Percentiles rank a stretch among this genome's conserved stretches.
These are phyloP conservation scores for Elysia chlorotica DNA, from an alignment of 1,140 invertebrate species.

Conservation along the genomic window DNA sequence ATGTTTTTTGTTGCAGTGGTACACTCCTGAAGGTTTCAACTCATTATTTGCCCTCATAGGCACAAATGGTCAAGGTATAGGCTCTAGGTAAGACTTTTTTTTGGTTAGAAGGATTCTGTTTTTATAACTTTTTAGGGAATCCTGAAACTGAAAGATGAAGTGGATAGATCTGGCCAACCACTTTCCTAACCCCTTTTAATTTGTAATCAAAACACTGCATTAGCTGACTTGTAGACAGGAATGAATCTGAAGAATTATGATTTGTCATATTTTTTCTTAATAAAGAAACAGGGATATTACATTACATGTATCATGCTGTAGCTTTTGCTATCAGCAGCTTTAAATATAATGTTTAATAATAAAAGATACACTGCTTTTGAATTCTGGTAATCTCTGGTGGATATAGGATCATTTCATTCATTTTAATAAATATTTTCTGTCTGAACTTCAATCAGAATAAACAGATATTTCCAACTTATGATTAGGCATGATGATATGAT, in stretches of 20 bases:
- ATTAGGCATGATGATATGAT: not conserved
- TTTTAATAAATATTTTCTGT: not conserved
- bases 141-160: no score
- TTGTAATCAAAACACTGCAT: not conserved
- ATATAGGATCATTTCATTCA: no score
- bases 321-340: no score
- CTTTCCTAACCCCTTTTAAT: not conserved
- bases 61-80: slow-evolving; percentile 93
- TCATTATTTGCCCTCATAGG: slow-evolving; percentile 86
- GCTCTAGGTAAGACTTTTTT: slow-evolving; percentile 69
- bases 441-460: not conserved
- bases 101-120: not conserved
- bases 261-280: no score
- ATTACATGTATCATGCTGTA: no score
- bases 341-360: no score
- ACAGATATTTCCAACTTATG: no score
- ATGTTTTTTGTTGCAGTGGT: slow-evolving; percentile 69
- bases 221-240: not conserved
- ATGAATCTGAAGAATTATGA: not conserved
- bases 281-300: no score
- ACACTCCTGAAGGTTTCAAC: slow-evolving; percentile 85
- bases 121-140: not conserved
- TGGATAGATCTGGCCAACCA: no score
- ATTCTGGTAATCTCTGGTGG: no score
- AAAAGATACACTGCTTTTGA: no score